These are phyloP conservation scores for Gracilinanus agilis DNA, from an alignment of 2,113 vertebrate species.

Conservation along the genomic window DNA sequence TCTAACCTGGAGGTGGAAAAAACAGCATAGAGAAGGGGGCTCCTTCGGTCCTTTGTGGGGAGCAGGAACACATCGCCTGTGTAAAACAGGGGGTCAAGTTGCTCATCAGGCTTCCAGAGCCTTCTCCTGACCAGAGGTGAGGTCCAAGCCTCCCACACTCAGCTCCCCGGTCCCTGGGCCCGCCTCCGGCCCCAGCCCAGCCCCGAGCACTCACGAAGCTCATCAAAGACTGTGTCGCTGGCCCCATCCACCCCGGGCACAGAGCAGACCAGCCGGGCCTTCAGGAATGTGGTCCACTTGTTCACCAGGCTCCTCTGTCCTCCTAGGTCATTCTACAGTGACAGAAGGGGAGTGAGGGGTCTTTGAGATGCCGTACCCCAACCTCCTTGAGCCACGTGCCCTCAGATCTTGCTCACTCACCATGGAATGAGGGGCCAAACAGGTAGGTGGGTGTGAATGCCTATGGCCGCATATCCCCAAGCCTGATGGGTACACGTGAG, in stretches of 20 bases:
- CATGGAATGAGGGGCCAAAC: neutral
- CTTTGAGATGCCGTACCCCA: neutral
- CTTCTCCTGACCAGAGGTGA: neutral
- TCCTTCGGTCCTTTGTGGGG: conserved; percentile 93
- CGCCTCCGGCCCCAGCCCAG: neutral
- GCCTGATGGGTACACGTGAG: neutral
- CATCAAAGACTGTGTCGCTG: conserved; percentile 94
- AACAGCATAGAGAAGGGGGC: conserved; percentile 93
- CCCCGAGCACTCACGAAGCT: conserved; percentile 91
- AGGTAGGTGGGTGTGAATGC: neutral
- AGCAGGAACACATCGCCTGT: conserved; percentile 96
- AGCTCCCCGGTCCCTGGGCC: neutral
- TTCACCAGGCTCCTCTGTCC: conserved; percentile 97
- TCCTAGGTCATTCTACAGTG: conserved; percentile 93
- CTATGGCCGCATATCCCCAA: neutral
- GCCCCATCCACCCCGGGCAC: conserved; percentile 91
- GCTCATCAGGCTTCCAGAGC: neutral
- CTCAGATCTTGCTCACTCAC: rapidly evolving
- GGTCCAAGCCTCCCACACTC: neutral
- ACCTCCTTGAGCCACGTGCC: neutral
- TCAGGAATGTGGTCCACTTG: conserved; percentile 98
- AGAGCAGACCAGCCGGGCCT: conserved; percentile 94
- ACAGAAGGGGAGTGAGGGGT: neutral
- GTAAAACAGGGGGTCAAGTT: conserved; percentile 11
- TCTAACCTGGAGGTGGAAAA: conserved; percentile 96